A percentile compares a stretch with the other conserved stretches of the same genome.
Evolutionary conservation across 2,888 invertebrate genomes (phyloP).

Genomic region (Drosophila borealis): DNA sequence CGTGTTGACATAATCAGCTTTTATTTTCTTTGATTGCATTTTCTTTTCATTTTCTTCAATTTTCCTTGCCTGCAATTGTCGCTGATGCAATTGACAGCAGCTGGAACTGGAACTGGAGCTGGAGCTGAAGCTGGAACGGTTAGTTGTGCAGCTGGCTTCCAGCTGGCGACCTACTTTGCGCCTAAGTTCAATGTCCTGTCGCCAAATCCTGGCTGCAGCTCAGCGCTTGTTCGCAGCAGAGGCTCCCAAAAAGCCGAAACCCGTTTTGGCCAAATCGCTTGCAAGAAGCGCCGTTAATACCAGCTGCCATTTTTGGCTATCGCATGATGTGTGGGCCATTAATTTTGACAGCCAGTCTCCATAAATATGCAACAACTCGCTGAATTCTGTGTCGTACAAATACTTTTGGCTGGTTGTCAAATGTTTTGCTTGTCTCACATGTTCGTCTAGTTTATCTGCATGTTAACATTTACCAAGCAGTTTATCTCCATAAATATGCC

Average conservation of each 20-base stretch:
- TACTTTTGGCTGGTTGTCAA: slow-evolving; percentile 1
- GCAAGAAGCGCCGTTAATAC: slow-evolving; percentile 1
- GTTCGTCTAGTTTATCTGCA: background rate
- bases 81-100: slow-evolving; percentile 35
- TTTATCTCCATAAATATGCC: background rate
- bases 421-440: background rate
- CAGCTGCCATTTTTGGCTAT: background rate
- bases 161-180: slow-evolving; percentile 43
- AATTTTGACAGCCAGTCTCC: background rate
- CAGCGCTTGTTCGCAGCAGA: background rate
- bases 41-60: slow-evolving; percentile 14
- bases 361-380: slow-evolving; percentile 10
- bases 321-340: slow-evolving; percentile 14
- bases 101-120: background rate
- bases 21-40: slow-evolving; percentile 52
- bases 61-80: slow-evolving; percentile 9
- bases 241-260: slow-evolving; percentile 18
- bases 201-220: slow-evolving; percentile 44
- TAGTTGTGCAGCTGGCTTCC: background rate
- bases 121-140: background rate
- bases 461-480: slow-evolving; percentile 2
- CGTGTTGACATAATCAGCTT: slow-evolving; percentile 50
- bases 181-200: slow-evolving; percentile 56
- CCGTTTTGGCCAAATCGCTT: slow-evolving; percentile 26
- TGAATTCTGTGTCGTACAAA: background rate